Evolutionary conservation across 2,888 invertebrate species (phyloP).

Genomic region (Melinaea menophilus): DNA sequence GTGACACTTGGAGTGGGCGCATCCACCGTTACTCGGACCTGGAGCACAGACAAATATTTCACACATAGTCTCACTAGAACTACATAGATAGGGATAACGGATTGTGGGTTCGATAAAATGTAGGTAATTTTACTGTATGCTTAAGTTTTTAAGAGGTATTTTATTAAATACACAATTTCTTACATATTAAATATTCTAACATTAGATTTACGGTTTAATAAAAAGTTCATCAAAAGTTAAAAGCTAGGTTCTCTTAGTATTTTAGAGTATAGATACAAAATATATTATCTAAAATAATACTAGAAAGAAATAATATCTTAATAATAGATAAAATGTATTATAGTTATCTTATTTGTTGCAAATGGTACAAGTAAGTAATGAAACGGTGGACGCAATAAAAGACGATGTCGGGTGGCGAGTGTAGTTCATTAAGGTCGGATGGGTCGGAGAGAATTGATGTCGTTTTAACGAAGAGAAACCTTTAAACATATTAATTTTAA

Average conservation of each 20-base stretch:
- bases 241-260: no score
- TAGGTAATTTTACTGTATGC: background rate
- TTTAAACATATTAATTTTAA: conserved; percentile 33
- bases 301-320: background rate
- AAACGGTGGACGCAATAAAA: conserved; percentile 59
- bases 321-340: conserved; percentile 11
- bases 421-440: conserved; percentile 41
- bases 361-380: conserved; percentile 69
- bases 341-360: conserved; percentile 35
- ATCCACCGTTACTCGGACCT: conserved; percentile 60
- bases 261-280: no score
- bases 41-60: conserved; percentile 30
- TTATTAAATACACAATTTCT: no score
- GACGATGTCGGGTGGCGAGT: conserved; percentile 55
- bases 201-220: no score
- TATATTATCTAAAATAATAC: background rate
- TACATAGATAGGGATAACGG: background rate
- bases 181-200: no score
- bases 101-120: background rate
- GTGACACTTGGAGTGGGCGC: conserved; percentile 74
- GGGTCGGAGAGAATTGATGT: conserved; percentile 40
- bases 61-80: background rate
- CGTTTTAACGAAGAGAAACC: conserved; percentile 26
- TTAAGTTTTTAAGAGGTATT: no score
- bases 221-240: no score